Conservation (phyloP, 1,140 invertebrate genomes). For the Pseudoatta argentina region DNA sequence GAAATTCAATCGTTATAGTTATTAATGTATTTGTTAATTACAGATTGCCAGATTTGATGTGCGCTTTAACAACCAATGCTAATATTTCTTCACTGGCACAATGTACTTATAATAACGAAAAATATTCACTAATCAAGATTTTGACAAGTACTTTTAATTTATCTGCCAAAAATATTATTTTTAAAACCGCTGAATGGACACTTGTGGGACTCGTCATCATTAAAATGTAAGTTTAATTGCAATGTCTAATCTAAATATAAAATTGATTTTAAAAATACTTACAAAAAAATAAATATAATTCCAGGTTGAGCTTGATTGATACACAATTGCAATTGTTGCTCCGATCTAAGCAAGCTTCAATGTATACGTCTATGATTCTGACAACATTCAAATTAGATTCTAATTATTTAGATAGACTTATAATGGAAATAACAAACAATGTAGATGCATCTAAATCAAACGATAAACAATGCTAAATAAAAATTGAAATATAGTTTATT, state of each 20-base stretch:
- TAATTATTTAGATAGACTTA: slow-evolving; percentile 83
- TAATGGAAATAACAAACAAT: slow-evolving; percentile 70
- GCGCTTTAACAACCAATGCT: slow-evolving; percentile 75
- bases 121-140: slow-evolving; percentile 75
- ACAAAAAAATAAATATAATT: slow-evolving; percentile 58
- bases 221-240: slow-evolving; percentile 82
- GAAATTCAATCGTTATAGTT: not conserved
- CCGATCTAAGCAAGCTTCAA: slow-evolving; percentile 77
- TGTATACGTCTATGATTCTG: slow-evolving; percentile 84
- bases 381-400: slow-evolving; percentile 84
- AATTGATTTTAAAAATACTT: not conserved
- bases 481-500: slow-evolving; percentile 2
- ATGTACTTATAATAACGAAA: slow-evolving; percentile 73
- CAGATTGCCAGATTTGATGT: slow-evolving; percentile 84
- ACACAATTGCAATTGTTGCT: slow-evolving; percentile 78
- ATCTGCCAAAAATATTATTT: slow-evolving; percentile 84
- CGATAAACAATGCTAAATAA: slow-evolving; percentile 34
- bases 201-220: slow-evolving; percentile 84
- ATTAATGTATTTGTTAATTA: slow-evolving; percentile 4
- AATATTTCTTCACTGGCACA: slow-evolving; percentile 48
- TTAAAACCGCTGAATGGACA: slow-evolving; percentile 85
- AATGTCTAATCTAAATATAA: slow-evolving; percentile 29
- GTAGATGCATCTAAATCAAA: slow-evolving; percentile 17
- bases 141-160: slow-evolving; percentile 85
- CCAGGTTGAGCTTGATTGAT: slow-evolving; percentile 83